Base-by-base conservation (phyloP, 2,797 vertebrate species). In the Myoxocephalus aenaeus region DNA sequence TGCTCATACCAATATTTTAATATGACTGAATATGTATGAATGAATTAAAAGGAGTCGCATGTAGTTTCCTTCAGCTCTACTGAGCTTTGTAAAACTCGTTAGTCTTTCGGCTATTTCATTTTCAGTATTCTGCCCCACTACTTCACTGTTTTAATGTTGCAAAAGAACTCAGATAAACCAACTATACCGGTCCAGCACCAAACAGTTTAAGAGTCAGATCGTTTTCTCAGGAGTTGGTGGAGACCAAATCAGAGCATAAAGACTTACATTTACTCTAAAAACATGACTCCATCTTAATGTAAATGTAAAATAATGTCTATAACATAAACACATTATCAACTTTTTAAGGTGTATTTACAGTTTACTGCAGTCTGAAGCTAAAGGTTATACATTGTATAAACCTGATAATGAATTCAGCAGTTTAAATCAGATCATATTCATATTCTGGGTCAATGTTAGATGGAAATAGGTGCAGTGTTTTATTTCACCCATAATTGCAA, bases 371-470 rank as follows among this genome's bases (percentile, higher is more conserved):
- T 18, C 18, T 14, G 22, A 25, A 13, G n/a, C 20, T 64, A 56
- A 73, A 70, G 68, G 36, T 57, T 59, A 17, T 14, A 22, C 22
- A 63, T 71, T 46, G 42, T 46, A 27, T 34, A 65, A 53, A 71
- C 59, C 74, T 20, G 18, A 13, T 40, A 15, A 66, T 53, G 12
- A 20, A 56, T 68, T 80, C 32, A 4, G 18, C 8, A 10, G 27
- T 51, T 86, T 62, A 53, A 62, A 78, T 51, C 18, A 56, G 9
- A 61, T 58, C 22, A 17, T 7, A 65, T 73, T 66, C 17, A 56
- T 17, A 73, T 78, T 54, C 29, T 84, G 15, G 17, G 22, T 61
- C 38, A 66, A 58, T 51, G 53, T 63, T 38, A 29, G 15, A 75
- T 59, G 44, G 70, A 65, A 51, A 14, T 34, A 65, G 36, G 54